A percentile compares a stretch with the other conserved stretches of the same genome.
These are phyloP conservation scores for Lagocephalus sceleratus DNA, from an alignment of 2,797 vertebrate species.

Conservation along the genomic window DNA sequence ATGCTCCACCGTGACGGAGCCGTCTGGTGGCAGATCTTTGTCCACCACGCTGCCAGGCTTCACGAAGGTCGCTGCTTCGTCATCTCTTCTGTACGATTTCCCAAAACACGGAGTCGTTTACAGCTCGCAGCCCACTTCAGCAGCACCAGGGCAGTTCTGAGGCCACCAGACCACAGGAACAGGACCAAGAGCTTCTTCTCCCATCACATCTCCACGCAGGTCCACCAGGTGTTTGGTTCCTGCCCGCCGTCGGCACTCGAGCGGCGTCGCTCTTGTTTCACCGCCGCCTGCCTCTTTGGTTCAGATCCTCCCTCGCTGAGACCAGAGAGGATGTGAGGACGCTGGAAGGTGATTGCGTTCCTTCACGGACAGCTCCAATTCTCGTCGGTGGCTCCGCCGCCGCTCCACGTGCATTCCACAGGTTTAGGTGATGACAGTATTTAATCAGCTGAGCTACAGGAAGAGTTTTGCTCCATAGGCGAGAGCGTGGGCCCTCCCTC, in stretches of 20 bases:
- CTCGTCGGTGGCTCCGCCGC: too few relatives aligned
- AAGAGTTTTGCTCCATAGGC: conserved; percentile 45
- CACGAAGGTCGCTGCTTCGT: neutral
- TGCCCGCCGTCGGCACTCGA: conserved; percentile 22
- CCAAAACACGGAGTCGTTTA: too few relatives aligned
- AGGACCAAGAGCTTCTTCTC: neutral
- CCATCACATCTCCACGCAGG: too few relatives aligned
- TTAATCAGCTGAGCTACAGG: conserved; percentile 31
- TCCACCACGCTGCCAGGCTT: neutral
- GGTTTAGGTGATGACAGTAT: conserved; percentile 29
- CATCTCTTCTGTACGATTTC: too few relatives aligned
- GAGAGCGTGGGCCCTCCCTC: conserved; percentile 1
- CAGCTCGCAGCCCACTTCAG: too few relatives aligned
- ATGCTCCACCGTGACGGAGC: too few relatives aligned
- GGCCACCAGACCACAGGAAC: too few relatives aligned
- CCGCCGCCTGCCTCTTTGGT: conserved; percentile 25
- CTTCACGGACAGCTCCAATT: conserved; percentile 33
- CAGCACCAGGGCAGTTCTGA: too few relatives aligned
- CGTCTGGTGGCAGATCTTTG: neutral
- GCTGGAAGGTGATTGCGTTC: conserved; percentile 25
- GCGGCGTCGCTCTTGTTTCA: conserved; percentile 11
- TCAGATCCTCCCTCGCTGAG: conserved; percentile 17
- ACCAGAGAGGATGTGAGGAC: conserved; percentile 26
- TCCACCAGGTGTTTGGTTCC: too few relatives aligned
- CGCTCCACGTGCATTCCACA: conserved; percentile 24